These are phyloP conservation scores for Tapirus indicus DNA, from an alignment of 2,797 vertebrate species.

Conservation along the genomic window DNA sequence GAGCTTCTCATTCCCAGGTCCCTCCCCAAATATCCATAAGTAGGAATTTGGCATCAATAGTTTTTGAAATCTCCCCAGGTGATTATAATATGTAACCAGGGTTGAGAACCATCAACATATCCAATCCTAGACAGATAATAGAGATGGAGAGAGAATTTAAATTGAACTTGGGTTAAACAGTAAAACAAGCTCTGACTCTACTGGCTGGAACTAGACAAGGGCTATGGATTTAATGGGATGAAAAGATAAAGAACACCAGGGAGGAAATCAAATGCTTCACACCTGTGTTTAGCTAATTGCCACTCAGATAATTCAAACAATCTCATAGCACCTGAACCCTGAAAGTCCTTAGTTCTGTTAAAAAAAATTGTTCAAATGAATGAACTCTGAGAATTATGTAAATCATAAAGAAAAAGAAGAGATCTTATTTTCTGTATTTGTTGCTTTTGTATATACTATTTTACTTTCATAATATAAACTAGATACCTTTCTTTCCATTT, in stretches of 20 bases:
- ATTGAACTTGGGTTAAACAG: not conserved
- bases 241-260: not conserved
- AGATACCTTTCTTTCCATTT: not conserved
- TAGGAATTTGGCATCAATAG: not conserved
- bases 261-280: constrained; percentile 8
- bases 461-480: not conserved
- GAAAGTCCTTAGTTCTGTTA: not conserved
- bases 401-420: not conserved
- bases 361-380: not conserved
- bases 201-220: not conserved
- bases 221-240: not conserved
- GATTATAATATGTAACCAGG: constrained; percentile 1
- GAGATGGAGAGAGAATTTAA: constrained; percentile 1
- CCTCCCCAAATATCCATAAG: not conserved
- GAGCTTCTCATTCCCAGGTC: not conserved
- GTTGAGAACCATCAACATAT: not conserved
- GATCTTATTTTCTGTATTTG: not conserved
- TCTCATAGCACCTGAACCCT: not conserved
- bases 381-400: not conserved
- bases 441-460: not conserved
- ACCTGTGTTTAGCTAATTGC: not conserved
- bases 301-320: constrained; percentile 37
- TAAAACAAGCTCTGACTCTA: not conserved
- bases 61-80: not conserved
- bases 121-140: not conserved